Evolutionary conservation across 2,113 vertebrate species (phyloP).

Genomic region (Raphicerus campestris): DNA sequence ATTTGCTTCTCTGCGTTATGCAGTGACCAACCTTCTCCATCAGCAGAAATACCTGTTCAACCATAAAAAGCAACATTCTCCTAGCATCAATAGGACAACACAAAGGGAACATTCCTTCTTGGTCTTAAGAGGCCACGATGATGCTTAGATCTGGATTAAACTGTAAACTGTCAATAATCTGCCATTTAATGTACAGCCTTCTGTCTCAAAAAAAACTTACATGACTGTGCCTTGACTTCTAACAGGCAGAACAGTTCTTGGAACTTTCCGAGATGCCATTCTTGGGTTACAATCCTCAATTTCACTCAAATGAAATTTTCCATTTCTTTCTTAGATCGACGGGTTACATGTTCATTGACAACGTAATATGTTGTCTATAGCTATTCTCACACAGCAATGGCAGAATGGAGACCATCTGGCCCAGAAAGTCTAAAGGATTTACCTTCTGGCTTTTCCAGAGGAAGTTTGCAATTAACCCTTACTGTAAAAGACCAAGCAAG

Average conservation of each 20-base stretch:
- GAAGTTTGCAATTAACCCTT: not conserved
- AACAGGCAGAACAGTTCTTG: not conserved
- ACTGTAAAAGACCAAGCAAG: not conserved
- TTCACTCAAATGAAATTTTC: not conserved
- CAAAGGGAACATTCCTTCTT: not conserved
- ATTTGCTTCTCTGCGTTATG: not conserved
- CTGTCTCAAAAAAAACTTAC: not conserved
- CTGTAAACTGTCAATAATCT: not conserved
- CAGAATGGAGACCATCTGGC: not conserved
- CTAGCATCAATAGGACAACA: not conserved
- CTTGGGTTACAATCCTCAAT: not conserved
- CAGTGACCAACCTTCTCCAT: not conserved
- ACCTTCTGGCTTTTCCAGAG: not conserved
- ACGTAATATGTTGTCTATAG: not conserved
- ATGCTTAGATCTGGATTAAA: not conserved
- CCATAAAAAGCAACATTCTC: not conserved
- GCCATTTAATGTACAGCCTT: not conserved
- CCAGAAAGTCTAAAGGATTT: not conserved
- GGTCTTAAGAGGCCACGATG: not conserved
- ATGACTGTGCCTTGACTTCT: not conserved
- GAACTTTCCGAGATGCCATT: not conserved
- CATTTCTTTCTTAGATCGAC: not conserved
- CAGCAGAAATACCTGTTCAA: not conserved
- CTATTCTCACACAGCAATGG: not conserved
- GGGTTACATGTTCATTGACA: not conserved